Percentiles rank a stretch among this genome's conserved stretches.
These are phyloP conservation scores for Natrix natrix DNA, from an alignment of 2,797 vertebrate genomes.

Conservation along the genomic window DNA sequence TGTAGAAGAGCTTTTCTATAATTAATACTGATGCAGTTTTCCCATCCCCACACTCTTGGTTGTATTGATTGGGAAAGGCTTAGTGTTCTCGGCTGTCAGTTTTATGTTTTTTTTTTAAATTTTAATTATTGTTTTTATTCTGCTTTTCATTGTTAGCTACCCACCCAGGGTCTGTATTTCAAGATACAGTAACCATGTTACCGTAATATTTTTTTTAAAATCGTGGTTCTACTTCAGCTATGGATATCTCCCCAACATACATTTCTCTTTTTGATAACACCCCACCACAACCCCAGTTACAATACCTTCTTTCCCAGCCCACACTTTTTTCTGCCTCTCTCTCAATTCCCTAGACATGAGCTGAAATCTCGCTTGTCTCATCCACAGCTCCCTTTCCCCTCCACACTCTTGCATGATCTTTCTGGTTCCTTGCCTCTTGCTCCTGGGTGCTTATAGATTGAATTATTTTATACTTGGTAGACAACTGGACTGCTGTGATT, in stretches of 20 bases:
- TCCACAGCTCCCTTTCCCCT: neutral
- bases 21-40: neutral
- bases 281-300: neutral
- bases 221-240: neutral
- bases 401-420: neutral
- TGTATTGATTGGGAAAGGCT: neutral
- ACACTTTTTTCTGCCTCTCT: neutral
- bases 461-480: constrained; percentile 25
- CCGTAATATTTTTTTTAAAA: neutral
- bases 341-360: neutral
- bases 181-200: neutral
- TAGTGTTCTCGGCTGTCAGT: neutral
- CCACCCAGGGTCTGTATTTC: neutral
- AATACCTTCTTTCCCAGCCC: neutral
- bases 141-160: neutral
- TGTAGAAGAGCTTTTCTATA: neutral
- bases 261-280: neutral
- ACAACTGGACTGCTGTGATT: constrained; percentile 11
- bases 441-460: constrained; percentile 18
- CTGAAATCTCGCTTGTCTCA: neutral
- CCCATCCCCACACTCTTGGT: neutral
- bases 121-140: neutral
- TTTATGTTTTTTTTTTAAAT: neutral
- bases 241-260: neutral
- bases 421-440: neutral